Percentiles rank a stretch among this genome's conserved stretches.
Evolutionary conservation across 2,797 vertebrate species (phyloP).

Genomic region (Falco biarmicus): DNA sequence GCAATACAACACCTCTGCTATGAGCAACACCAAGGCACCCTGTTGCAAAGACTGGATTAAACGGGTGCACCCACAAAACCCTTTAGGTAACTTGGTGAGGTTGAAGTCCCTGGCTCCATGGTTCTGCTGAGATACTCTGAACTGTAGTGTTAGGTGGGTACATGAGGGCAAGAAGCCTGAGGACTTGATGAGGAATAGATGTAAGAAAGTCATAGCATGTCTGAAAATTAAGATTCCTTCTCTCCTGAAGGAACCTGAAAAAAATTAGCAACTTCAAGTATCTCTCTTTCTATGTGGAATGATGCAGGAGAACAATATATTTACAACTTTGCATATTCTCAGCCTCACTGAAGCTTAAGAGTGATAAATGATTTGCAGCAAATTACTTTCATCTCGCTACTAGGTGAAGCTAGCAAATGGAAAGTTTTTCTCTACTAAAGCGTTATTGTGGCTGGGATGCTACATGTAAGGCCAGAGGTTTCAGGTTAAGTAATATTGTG

Average conservation of each 20-base stretch:
- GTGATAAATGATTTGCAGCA: neutral
- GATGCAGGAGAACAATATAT: neutral
- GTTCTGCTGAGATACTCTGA: neutral
- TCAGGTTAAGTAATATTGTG: neutral
- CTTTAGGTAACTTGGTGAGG: neutral
- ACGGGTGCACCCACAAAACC: neutral
- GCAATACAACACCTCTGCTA: neutral
- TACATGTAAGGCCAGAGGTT: neutral
- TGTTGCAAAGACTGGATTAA: neutral
- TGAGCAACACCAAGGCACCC: neutral
- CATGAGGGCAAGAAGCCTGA: neutral
- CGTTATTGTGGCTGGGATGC: neutral
- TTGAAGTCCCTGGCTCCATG: neutral
- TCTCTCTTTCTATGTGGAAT: neutral
- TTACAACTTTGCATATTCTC: neutral
- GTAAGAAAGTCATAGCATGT: neutral
- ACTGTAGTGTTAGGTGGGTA: neutral
- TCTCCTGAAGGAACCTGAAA: neutral
- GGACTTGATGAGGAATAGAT: neutral
- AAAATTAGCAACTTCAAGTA: neutral
- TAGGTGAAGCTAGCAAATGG: rapidly evolving
- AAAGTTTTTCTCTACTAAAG: neutral
- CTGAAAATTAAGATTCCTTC: neutral
- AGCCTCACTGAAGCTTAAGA: neutral
- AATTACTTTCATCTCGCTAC: neutral